Evolutionary conservation across 2,113 vertebrate genomes (phyloP).

Genomic region (Corythoichthys intestinalis): DNA sequence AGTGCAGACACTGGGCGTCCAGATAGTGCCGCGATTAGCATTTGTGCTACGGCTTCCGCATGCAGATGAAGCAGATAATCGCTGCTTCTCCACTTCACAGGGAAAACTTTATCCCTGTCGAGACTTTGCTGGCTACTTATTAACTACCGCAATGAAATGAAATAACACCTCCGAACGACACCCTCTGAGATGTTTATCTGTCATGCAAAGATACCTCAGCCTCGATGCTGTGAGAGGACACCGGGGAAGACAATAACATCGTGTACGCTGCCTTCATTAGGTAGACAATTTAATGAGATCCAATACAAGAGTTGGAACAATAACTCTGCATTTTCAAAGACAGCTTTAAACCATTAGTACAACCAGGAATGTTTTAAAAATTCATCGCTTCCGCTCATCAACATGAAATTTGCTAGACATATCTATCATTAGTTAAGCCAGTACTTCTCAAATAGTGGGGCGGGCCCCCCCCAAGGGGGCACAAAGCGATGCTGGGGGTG

Average conservation of each 20-base stretch:
- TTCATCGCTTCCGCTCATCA: background rate
- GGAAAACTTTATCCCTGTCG: slow-evolving; percentile 42
- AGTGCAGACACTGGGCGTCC: slow-evolving; percentile 56
- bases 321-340: background rate
- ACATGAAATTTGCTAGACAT: background rate
- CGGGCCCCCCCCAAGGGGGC: no score
- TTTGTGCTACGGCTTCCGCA: slow-evolving; percentile 55
- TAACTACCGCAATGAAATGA: slow-evolving; percentile 37
- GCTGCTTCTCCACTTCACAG: slow-evolving; percentile 44
- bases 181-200: slow-evolving; percentile 3
- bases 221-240: slow-evolving; percentile 1
- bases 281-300: background rate
- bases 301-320: background rate
- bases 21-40: slow-evolving; percentile 63
- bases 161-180: slow-evolving; percentile 42
- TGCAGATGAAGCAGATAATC: slow-evolving; percentile 68
- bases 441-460: no score
- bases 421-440: background rate
- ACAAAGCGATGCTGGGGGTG: no score
- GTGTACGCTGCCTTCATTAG: background rate
- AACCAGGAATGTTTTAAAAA: background rate
- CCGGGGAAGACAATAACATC: background rate
- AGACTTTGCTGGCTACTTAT: slow-evolving; percentile 39
- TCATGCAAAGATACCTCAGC: slow-evolving; percentile 23
- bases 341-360: background rate